Evolutionary conservation across 2,113 vertebrate species (phyloP).

Genomic region (Vulpes vulpes): DNA sequence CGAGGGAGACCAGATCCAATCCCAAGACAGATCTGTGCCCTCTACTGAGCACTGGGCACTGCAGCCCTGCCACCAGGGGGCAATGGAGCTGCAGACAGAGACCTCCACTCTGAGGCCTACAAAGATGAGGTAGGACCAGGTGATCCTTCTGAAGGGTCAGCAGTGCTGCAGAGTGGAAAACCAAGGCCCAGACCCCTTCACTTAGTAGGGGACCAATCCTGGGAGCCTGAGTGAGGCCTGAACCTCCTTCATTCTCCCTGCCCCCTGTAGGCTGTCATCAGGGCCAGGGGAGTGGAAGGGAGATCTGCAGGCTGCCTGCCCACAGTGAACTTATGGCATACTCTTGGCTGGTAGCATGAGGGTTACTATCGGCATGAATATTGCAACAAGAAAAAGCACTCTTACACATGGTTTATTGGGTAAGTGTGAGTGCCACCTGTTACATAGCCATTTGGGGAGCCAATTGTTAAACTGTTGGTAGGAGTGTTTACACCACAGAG

Average conservation of each 20-base stretch:
- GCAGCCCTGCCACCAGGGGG: neutral
- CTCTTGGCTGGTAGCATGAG: neutral
- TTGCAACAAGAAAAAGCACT: neutral
- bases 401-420: neutral
- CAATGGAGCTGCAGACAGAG: neutral
- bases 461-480: neutral
- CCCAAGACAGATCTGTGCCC: neutral
- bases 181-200: neutral
- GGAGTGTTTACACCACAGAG: neutral
- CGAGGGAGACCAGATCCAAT: neutral
- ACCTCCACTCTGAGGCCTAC: no score
- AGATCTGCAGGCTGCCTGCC: no score
- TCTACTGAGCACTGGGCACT: neutral
- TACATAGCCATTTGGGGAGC: neutral
- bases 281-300: neutral
- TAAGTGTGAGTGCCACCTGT: neutral
- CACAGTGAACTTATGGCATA: neutral
- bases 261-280: rapidly evolving
- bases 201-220: neutral
- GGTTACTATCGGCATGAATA: no score
- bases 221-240: neutral
- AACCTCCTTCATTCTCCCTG: neutral
- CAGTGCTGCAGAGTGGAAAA: neutral
- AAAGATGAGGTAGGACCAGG: neutral
- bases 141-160: neutral